Percentiles rank a stretch among this genome's conserved stretches.
These are phyloP conservation scores for Mobula birostris DNA, from an alignment of 2,113 vertebrate genomes.

Conservation along the genomic window DNA sequence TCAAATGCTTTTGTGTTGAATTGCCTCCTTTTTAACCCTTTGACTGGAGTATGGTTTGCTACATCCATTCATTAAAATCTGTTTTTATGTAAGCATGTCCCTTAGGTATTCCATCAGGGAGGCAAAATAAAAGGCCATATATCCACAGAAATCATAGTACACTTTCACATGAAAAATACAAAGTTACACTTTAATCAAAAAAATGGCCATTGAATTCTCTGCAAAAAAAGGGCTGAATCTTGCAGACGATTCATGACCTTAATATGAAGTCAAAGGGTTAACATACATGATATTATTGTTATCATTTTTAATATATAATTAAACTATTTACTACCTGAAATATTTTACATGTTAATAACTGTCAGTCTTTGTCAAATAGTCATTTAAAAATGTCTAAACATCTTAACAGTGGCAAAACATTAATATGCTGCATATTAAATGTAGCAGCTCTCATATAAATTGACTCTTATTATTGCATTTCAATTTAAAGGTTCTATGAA, in stretches of 20 bases:
- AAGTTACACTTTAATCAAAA: neutral
- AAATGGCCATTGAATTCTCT: constrained; percentile 13
- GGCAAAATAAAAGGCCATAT: neutral
- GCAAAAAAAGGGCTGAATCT: neutral
- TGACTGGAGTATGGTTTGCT: constrained; percentile 1
- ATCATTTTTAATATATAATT: neutral
- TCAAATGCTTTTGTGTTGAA: constrained; percentile 35
- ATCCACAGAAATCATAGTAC: neutral
- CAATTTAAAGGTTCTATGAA: neutral
- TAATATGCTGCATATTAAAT: neutral
- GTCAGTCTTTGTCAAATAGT: neutral
- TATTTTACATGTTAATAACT: neutral
- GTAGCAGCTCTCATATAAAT: neutral
- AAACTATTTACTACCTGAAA: neutral
- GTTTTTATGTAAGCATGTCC: constrained; percentile 29
- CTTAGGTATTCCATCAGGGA: constrained; percentile 23
- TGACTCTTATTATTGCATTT: neutral
- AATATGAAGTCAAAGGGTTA: constrained; percentile 24
- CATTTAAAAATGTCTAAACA: neutral
- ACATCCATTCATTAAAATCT: neutral
- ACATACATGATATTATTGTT: constrained; percentile 8
- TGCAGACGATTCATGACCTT: neutral
- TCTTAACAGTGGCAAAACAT: neutral
- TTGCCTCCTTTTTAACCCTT: constrained; percentile 25
- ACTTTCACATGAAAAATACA: neutral